Evolutionary conservation across 2,888 invertebrate species (phyloP), one percentile per base, ranked within the genome.

Genomic region (Iphiclides podalirius): DNA sequence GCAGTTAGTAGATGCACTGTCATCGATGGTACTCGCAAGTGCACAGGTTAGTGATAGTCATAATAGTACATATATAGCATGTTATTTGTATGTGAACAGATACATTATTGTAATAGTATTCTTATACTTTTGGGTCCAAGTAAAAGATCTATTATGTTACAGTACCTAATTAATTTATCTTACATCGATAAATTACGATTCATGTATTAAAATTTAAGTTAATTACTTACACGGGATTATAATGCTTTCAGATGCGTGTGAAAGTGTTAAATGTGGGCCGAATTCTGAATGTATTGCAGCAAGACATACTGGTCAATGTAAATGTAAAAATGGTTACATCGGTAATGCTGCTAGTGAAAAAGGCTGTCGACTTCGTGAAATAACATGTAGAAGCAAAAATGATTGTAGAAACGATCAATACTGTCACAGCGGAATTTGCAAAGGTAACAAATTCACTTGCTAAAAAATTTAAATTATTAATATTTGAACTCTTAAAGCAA

Each of bases 241-340:
- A n/a, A n/a, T n/a, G n/a, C 23, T 75, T 80, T 35, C 61, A 91
- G 94, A 95, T 82, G 95, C 94, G 20, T 97, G 97, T 74, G 93
- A 95, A 64, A 91, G 91, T 59, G 90, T 92, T 0, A 88, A 90
- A 54, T 97, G 97, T 81, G 96, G 96, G 47, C 90, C 92, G 1
- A 97, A 97, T 77, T 91, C 97, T 17, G 95, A 96, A 70, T 97
- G 97, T 75, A 73, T 92, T 51, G 93, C 95, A 52, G 85, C 90
- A 47, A 92, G 94, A 65, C 97, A 97, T 75, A 88, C 88, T 28
- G 94, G 93, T 9, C 91, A 92, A 61, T 97, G 97, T 70, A 92
- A 92, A 63, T 97, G 97, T 74, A 92, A 93, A 64, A 74, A 85
- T 58, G 96, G 95, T 46, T 97, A 94, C 69, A 91, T 93, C 70